Evolutionary conservation across 1,140 invertebrate species (phyloP).

Genomic region (Heliothis virescens): DNA sequence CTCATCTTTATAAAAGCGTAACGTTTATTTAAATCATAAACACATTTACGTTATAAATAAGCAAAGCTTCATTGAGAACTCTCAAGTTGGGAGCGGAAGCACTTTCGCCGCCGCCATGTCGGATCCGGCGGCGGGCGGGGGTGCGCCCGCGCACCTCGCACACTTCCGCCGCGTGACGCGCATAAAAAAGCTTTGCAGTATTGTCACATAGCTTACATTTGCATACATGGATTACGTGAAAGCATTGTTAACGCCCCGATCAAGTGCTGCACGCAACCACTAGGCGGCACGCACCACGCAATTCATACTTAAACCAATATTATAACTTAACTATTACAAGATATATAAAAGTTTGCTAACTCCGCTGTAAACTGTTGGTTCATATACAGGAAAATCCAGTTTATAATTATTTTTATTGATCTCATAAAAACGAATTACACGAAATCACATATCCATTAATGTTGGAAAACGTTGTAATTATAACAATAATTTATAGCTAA

Average conservation of each 20-base stretch:
- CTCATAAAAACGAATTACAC: conserved; percentile 38
- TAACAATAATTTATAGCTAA: conserved; percentile 37
- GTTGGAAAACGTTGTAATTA: conserved; percentile 42
- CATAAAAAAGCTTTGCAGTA: conserved; percentile 81
- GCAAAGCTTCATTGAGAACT: conserved; percentile 77
- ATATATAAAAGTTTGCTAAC: not conserved
- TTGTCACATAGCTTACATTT: conserved; percentile 80
- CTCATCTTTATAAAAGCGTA: conserved; percentile 37
- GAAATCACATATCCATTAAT: conserved; percentile 42
- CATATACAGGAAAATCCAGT: conserved; percentile 41
- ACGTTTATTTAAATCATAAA: conserved; percentile 51
- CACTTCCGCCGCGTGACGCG: conserved; percentile 83
- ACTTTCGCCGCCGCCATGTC: conserved; percentile 84
- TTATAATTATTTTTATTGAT: conserved; percentile 45
- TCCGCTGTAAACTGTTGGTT: not conserved
- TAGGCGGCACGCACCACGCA: not conserved
- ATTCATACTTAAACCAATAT: conserved; percentile 22
- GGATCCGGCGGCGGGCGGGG: conserved; percentile 79
- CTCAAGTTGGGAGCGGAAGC: conserved; percentile 78
- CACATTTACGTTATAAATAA: conserved; percentile 59
- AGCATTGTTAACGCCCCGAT: conserved; percentile 69
- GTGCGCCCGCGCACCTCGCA: conserved; percentile 75
- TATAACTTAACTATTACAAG: not conserved
- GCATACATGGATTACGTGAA: conserved; percentile 80
- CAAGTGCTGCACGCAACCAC: conserved; percentile 47